A percentile compares a stretch with the other conserved stretches of the same genome.
These are phyloP conservation scores for Poeciliopsis prolifica DNA, from an alignment of 2,113 vertebrate species.

Conservation along the genomic window DNA sequence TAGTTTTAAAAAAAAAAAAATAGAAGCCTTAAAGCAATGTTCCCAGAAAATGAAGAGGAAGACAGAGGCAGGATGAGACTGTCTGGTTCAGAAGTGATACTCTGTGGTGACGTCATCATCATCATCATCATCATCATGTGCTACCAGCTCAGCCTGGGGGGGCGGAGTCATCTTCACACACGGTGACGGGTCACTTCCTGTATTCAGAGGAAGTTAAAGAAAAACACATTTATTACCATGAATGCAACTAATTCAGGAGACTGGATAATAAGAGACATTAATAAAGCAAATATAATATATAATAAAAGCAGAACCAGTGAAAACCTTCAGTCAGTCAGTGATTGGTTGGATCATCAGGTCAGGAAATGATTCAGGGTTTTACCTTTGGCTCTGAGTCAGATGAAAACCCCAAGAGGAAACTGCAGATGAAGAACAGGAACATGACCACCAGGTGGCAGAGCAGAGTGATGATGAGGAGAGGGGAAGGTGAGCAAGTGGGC, in stretches of 20 bases:
- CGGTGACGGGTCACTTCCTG: background rate
- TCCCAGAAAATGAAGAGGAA: no score
- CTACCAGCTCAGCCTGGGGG: background rate
- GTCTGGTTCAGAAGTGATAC: constrained; percentile 2
- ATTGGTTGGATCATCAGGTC: no score
- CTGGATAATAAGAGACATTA: no score
- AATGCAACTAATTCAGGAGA: no score
- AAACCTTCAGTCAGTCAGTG: no score
- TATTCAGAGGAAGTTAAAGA: background rate
- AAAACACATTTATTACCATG: background rate
- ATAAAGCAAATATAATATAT: no score
- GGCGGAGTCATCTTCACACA: background rate
- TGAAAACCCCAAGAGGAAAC: constrained; percentile 20
- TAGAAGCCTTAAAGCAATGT: no score
- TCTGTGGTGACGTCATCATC: constrained; percentile 13
- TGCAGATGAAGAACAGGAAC: constrained; percentile 24
- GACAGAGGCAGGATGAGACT: no score
- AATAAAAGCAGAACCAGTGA: no score
- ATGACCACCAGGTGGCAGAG: constrained; percentile 11
- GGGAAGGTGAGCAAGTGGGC: no score
- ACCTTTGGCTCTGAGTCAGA: constrained; percentile 19
- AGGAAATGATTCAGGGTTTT: background rate
- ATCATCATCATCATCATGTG: background rate
- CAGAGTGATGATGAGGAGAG: no score
- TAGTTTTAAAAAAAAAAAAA: no score